Percentiles rank a stretch among this genome's conserved stretches.
Evolutionary conservation across 2,888 invertebrate genomes (phyloP).

Genomic region (Apamea monoglypha): DNA sequence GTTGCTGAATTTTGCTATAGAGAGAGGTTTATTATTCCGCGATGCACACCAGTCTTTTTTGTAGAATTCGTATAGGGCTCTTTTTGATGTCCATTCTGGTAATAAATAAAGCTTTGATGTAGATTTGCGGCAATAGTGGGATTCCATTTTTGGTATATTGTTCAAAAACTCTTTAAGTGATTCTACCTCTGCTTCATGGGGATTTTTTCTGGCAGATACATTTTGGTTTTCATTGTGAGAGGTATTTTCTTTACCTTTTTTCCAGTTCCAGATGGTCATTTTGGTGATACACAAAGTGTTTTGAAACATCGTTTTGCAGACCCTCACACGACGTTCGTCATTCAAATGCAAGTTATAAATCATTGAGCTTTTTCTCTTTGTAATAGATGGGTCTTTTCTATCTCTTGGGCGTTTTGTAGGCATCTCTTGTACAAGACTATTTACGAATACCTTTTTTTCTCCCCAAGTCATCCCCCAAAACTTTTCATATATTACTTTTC

Average conservation of each 20-base stretch:
- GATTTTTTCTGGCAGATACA: conserved; percentile 43
- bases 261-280: conserved; percentile 44
- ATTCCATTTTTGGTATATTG: conserved; percentile 42
- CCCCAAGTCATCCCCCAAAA: conserved; percentile 50
- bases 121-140: conserved; percentile 41
- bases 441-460: conserved; percentile 43
- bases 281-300: conserved; percentile 49
- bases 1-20: conserved; percentile 44
- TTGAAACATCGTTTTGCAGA: conserved; percentile 50
- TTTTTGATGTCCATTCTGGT: conserved; percentile 49
- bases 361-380: conserved; percentile 42
- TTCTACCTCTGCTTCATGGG: conserved; percentile 40
- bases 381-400: conserved; percentile 43
- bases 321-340: conserved; percentile 40
- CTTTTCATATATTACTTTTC: conserved; percentile 39
- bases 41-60: conserved; percentile 34
- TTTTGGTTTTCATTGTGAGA: conserved; percentile 32
- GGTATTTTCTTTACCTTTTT: conserved; percentile 41
- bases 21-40: conserved; percentile 43
- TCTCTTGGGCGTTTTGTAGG: conserved; percentile 46
- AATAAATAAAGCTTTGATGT: conserved; percentile 44
- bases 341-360: conserved; percentile 43
- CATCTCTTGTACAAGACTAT: conserved; percentile 40
- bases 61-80: conserved; percentile 47
- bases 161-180: conserved; percentile 44